phyloP scores from a whole-genome alignment of 2,797 vertebrate species.

The Onychomys torridus region DNA sequence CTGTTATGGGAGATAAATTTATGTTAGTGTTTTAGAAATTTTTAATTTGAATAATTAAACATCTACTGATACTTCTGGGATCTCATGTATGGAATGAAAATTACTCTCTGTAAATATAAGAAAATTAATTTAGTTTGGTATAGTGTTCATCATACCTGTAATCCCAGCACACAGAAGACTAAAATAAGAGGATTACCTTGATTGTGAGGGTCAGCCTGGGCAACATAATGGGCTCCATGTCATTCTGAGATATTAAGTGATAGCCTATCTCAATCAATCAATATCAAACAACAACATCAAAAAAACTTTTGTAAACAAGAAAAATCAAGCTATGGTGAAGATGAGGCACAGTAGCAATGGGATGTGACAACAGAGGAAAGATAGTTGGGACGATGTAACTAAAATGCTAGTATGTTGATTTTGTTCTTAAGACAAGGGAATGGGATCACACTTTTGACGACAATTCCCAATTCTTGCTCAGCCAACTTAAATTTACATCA shows the following conservation, averaged over 20 bases:
- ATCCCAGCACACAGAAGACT: not conserved
- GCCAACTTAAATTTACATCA: not conserved
- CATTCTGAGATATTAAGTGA: not conserved
- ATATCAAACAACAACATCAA: not conserved
- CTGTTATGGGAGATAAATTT: constrained; percentile 7
- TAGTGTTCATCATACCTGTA: not conserved
- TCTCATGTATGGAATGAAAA: not conserved
- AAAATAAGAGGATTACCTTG: not conserved
- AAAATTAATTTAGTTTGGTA: not conserved
- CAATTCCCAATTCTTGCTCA: not conserved
- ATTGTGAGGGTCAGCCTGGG: not conserved
- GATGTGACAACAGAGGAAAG: not conserved
- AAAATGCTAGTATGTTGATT: not conserved
- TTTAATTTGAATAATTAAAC: not conserved
- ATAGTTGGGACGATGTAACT: not conserved
- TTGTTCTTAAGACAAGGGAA: not conserved
- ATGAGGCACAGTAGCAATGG: not conserved
- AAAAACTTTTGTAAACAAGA: not conserved
- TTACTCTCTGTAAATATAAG: not conserved
- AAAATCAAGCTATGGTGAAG: not conserved
- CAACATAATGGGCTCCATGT: not conserved
- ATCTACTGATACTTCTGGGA: not conserved
- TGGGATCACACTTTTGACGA: not conserved
- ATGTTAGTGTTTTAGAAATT: not conserved
- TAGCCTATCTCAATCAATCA: not conserved